Evolutionary conservation across 1,140 invertebrate species (phyloP), one percentile per base, ranked within the genome.

Genomic region (Drosophila kohkoa): DNA sequence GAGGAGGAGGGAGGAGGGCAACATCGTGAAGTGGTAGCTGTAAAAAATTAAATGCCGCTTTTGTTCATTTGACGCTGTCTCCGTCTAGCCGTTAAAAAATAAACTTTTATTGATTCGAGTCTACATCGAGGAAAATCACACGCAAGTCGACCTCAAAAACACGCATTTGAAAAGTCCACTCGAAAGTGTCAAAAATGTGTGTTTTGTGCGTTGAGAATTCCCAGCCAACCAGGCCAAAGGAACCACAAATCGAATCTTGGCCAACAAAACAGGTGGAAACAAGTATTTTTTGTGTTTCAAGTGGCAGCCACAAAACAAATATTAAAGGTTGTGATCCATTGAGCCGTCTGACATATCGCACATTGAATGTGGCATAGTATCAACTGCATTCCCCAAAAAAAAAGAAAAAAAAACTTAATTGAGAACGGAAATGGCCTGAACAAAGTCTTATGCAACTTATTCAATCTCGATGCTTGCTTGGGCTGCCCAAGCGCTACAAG

Each of bases 351-450:
- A 59, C 41, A 59, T 41, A 41, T 20, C 15, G 28, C 13, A 16
- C 16, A 25, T 25, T 25, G 3, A 0, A 4, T 25, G 20, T 25
- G 20, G 20, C 20, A 30, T n/a, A 45, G 41, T 55, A 16, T 55
- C 58, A 57, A 59, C 71, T 43, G 63, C 64, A 68, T 68, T 60
- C 55, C 55, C 64, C 10, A 3, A 4, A 25, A 25, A 25, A 25
- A 25, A 25, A n/a, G n/a, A n/a, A 25, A 25, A 25, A 25, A 58
- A 58, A 71, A 63, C 52, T 67, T 77, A 80, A 91, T 88, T 86
- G 77, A 79, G 89, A 91, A 91, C 89, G 89, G 89, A 91, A 91
- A 91, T 85, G 79, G 77, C 71, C 60, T 60, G 77, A 43, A 58
- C 54, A 32, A 45, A 58, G 16, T 20, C 74, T 91, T 91, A 73